Base-by-base conservation (phyloP, 2,797 vertebrate species). In the Pseudomugil tenellus region DNA sequence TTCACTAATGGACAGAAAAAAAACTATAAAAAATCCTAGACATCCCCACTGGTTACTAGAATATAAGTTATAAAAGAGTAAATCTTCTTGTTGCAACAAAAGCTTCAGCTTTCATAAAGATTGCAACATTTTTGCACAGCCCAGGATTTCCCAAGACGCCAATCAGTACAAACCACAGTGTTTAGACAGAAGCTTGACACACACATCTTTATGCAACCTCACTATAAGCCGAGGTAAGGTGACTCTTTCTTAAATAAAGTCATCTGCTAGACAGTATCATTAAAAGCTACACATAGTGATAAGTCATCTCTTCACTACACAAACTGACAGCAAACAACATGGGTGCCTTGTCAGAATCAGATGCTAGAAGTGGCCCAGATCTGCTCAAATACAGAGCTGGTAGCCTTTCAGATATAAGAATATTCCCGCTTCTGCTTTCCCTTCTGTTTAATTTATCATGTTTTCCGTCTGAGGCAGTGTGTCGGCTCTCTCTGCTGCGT, bases 261-360 rank as follows among this genome's bases (percentile, higher is more conserved):
- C 80, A 71, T 88, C 58, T 32, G 61, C 51, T 7, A 87, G 84
- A 90, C 79, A 0, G 70, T 88, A 70, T 87, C 66, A 90, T 90
- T 87, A 84, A 34, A 51, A 72, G 76, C 76, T 64, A 32, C 79
- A 81, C 70, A 77, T 59, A 52, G 28, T 58, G 46, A 72, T 58
- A 63, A 83, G 69, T 71, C 71, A 67, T 35, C 3, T 12, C 49
- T 25, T 65, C 54, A 66, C 77, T 61, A 48, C 70, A 56, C 34
- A 60, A 62, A 63, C 43, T 51, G 43, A 69, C 46, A 54, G 34
- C 64, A 63, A 74, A 74, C 61, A 76, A 57, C 61, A 48, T 23
- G 29, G 62, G 53, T 13, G 66, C 34, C 67, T 52, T 48, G 34
- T 79, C 85, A 80, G 54, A 10, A 70, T 58, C 61, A 65, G 19